These are phyloP conservation scores for Ricordea florida DNA, from an alignment of 92 coral and sea anemone species.

Conservation along the genomic window DNA sequence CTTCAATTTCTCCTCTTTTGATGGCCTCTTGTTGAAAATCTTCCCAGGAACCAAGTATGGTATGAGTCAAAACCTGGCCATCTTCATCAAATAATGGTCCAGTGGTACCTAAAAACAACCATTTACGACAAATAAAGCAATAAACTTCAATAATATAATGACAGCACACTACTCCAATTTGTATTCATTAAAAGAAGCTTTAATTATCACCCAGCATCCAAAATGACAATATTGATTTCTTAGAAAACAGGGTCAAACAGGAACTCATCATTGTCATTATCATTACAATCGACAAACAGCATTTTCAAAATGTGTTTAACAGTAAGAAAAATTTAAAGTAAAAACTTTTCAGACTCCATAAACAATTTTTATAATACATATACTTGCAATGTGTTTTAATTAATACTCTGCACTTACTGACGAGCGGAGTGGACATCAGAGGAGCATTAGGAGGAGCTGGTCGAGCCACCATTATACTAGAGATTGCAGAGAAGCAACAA, in stretches of 20 bases:
- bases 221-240: too few relatives aligned
- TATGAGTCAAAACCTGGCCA: constrained; percentile 76
- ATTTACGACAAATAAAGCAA: too few relatives aligned
- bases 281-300: too few relatives aligned
- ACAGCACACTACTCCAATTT: too few relatives aligned
- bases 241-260: too few relatives aligned
- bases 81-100: constrained; percentile 79
- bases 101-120: constrained; percentile 53
- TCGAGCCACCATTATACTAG: constrained; percentile 74
- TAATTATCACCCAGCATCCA: too few relatives aligned
- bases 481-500: background rate
- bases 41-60: constrained; percentile 86
- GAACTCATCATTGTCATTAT: too few relatives aligned
- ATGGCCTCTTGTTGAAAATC: constrained; percentile 85
- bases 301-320: too few relatives aligned
- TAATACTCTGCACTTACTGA: constrained; percentile 38
- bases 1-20: constrained; percentile 87
- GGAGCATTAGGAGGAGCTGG: constrained; percentile 84
- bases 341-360: background rate
- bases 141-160: too few relatives aligned
- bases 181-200: too few relatives aligned
- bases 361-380: background rate
- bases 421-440: constrained; percentile 59
- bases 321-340: background rate
- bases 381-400: background rate